Evolutionary conservation across 2,797 vertebrate genomes (phyloP).

Genomic region (Pelobates cultripes): DNA sequence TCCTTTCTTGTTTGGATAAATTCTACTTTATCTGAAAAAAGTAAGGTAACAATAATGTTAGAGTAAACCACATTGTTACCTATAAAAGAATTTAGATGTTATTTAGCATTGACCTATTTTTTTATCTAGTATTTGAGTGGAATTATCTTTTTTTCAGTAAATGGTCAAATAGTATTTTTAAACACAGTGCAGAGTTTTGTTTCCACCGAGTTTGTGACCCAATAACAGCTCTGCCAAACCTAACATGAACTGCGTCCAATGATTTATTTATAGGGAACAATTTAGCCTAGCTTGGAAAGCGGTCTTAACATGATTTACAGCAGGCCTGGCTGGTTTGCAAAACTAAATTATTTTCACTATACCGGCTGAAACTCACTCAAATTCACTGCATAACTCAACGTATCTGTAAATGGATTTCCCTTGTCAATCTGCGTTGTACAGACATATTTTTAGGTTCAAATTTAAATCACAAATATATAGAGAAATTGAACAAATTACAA

Average conservation of each 20-base stretch:
- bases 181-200: neutral
- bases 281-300: neutral
- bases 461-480: too few species aligned
- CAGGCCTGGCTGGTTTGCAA: neutral
- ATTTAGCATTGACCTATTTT: neutral
- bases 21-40: neutral
- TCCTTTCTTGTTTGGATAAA: slow-evolving; percentile 31
- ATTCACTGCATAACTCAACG: too few species aligned
- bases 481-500: too few species aligned
- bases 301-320: neutral
- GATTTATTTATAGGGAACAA: slow-evolving; percentile 6
- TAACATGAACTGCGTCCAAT: slow-evolving; percentile 14
- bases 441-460: too few species aligned
- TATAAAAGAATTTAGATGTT: neutral
- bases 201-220: neutral
- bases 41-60: slow-evolving; percentile 14
- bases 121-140: neutral
- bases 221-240: slow-evolving; percentile 4
- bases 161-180: neutral
- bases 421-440: too few species aligned
- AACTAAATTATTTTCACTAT: neutral
- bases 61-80: neutral
- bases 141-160: neutral
- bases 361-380: neutral
- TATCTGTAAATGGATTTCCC: too few species aligned